Percentiles rank a stretch among this genome's conserved stretches.
Evolutionary conservation across 1,140 invertebrate species (phyloP).

Genomic region (Drosophila prosaltans): DNA sequence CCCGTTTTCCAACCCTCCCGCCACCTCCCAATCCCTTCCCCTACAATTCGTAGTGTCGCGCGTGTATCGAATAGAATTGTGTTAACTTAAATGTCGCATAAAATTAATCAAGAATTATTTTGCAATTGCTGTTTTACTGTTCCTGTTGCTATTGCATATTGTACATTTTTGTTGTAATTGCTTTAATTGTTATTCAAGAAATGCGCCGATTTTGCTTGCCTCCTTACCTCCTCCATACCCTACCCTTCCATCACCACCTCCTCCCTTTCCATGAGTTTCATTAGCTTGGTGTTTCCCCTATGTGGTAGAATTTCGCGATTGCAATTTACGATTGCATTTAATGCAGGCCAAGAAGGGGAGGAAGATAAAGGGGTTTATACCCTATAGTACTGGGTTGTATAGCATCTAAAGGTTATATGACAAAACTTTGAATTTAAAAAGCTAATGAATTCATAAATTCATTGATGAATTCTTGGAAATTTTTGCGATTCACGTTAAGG

Average conservation of each 20-base stretch:
- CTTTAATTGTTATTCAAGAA: slow-evolving; percentile 71
- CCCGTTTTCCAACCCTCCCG: background rate
- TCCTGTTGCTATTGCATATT: slow-evolving; percentile 22
- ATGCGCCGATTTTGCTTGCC: slow-evolving; percentile 37
- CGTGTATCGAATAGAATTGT: slow-evolving; percentile 5
- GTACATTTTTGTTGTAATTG: slow-evolving; percentile 41
- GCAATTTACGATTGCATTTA: slow-evolving; percentile 27
- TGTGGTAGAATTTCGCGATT: slow-evolving; percentile 2
- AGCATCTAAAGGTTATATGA: background rate
- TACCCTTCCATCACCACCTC: background rate
- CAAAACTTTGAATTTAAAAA: slow-evolving; percentile 1
- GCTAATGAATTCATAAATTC: slow-evolving; percentile 6
- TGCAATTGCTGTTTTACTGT: slow-evolving; percentile 46
- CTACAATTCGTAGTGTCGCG: background rate
- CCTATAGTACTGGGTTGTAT: background rate
- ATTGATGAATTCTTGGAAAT: slow-evolving; percentile 8
- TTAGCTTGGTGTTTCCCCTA: background rate
- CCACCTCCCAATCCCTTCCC: background rate
- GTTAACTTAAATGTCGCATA: slow-evolving; percentile 25
- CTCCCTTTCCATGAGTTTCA: slow-evolving; percentile 3
- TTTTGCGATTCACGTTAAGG: background rate
- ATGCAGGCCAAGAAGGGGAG: background rate
- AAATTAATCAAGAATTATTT: slow-evolving; percentile 55
- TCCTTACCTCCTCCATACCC: background rate
- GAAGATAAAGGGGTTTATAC: background rate